phyloP scores from a whole-genome alignment of 2,888 invertebrate species.

The Cataglyphis cursor region DNA sequence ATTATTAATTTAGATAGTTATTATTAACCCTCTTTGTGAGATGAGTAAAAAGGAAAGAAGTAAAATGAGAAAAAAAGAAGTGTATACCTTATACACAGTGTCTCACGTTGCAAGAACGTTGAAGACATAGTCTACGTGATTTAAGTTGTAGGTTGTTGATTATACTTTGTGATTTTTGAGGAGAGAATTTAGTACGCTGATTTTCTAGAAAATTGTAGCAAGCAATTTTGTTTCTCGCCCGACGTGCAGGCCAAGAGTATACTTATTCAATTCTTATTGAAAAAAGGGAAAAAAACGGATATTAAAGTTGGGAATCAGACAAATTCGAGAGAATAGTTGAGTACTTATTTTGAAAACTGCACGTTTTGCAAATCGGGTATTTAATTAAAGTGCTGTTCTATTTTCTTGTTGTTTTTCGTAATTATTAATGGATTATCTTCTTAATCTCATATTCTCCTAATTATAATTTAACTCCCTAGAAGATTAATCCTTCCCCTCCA shows the following conservation, averaged over 20 bases:
- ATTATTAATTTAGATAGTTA: conserved; percentile 84
- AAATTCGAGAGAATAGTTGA: conserved; percentile 47
- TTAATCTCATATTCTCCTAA: conserved; percentile 82
- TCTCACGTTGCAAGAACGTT: conserved; percentile 67
- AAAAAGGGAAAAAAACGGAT: neutral
- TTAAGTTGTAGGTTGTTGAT: conserved; percentile 76
- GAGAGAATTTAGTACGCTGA: conserved; percentile 72
- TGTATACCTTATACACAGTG: conserved; percentile 78
- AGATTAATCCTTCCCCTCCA: conserved; percentile 73
- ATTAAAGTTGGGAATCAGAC: conserved; percentile 20
- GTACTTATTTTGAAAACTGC: conserved; percentile 60
- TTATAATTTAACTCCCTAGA: conserved; percentile 85
- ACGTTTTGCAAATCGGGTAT: conserved; percentile 62
- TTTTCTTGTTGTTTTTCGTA: conserved; percentile 84
- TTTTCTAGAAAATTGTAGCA: conserved; percentile 72
- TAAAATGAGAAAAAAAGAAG: conserved; percentile 65
- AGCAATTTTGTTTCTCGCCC: conserved; percentile 71
- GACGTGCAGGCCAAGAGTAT: conserved; percentile 57
- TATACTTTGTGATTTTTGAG: conserved; percentile 73
- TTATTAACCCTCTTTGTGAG: conserved; percentile 76
- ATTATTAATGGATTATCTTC: conserved; percentile 83
- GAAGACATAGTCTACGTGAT: conserved; percentile 72
- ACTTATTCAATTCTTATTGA: conserved; percentile 29
- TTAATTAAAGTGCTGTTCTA: conserved; percentile 79
- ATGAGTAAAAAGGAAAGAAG: conserved; percentile 69